Evolutionary conservation across 2,888 invertebrate genomes (phyloP).

Genomic region (Troides helena): DNA sequence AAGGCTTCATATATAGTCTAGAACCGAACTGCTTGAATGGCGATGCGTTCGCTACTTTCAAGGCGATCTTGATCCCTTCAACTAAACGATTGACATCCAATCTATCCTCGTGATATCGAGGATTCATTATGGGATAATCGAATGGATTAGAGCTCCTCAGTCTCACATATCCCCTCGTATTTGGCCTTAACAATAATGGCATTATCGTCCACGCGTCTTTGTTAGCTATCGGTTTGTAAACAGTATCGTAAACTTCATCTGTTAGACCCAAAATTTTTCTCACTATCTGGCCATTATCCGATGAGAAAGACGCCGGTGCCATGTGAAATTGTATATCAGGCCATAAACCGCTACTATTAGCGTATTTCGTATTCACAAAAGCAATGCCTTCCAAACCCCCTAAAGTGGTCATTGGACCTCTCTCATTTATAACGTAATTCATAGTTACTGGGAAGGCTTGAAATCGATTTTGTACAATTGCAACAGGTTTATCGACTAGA

Average conservation of each 20-base stretch:
- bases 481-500: constrained; percentile 89
- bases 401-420: constrained; percentile 88
- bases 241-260: constrained; percentile 88
- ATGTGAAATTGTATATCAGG: constrained; percentile 96
- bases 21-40: constrained; percentile 91
- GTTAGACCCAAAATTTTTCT: constrained; percentile 89
- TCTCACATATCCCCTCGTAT: constrained; percentile 88
- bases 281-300: constrained; percentile 87
- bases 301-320: constrained; percentile 93
- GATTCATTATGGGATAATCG: constrained; percentile 92
- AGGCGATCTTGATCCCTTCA: constrained; percentile 89
- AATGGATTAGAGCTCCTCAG: constrained; percentile 91
- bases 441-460: constrained; percentile 89
- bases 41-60: constrained; percentile 85
- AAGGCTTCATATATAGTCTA: constrained; percentile 85
- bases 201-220: constrained; percentile 91
- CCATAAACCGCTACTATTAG: constrained; percentile 87
- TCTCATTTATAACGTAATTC: constrained; percentile 87
- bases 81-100: constrained; percentile 89
- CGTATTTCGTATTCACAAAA: constrained; percentile 91
- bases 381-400: constrained; percentile 94
- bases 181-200: constrained; percentile 89
- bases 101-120: constrained; percentile 94
- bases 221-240: constrained; percentile 89
- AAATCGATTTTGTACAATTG: constrained; percentile 89